These are phyloP conservation scores for Gobionotothen gibberifrons DNA, from an alignment of 2,797 vertebrate genomes.

Conservation along the genomic window DNA sequence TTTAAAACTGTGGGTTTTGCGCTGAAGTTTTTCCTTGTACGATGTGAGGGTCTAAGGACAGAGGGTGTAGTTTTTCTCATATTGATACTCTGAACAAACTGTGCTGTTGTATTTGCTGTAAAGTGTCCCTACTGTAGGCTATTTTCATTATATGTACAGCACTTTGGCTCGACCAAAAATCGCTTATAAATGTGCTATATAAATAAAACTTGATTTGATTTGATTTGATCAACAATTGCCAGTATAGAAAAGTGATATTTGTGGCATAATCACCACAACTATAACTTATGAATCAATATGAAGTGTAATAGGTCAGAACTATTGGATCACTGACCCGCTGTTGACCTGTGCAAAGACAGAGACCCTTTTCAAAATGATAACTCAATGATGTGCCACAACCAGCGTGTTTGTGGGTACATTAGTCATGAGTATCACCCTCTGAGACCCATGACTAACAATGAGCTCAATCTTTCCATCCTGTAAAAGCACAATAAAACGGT, in stretches of 20 bases:
- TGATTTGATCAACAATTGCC: background rate
- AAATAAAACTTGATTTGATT: too few relatives aligned
- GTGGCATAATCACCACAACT: background rate
- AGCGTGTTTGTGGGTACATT: conserved; percentile 47
- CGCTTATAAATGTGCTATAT: too few relatives aligned
- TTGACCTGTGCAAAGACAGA: conserved; percentile 38
- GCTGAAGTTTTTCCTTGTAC: too few relatives aligned
- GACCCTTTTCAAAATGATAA: conserved; percentile 46
- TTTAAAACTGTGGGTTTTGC: too few relatives aligned
- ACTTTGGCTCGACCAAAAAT: too few relatives aligned
- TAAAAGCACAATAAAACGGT: conserved; percentile 19
- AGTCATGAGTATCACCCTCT: conserved; percentile 62
- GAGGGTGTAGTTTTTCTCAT: too few relatives aligned
- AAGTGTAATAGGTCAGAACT: conserved; percentile 16
- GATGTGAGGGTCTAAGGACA: too few relatives aligned
- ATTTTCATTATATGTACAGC: too few relatives aligned
- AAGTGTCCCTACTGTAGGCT: too few relatives aligned
- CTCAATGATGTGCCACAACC: conserved; percentile 25
- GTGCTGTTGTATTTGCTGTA: too few relatives aligned
- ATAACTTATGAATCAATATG: background rate
- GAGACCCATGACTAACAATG: conserved; percentile 64
- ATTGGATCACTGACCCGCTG: background rate
- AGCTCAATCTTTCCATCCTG: conserved; percentile 50
- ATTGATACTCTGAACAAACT: too few relatives aligned
- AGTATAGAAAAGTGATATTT: background rate